Base-by-base conservation (phyloP, 2,113 vertebrate genomes). In the Eolophus roseicapilla region DNA sequence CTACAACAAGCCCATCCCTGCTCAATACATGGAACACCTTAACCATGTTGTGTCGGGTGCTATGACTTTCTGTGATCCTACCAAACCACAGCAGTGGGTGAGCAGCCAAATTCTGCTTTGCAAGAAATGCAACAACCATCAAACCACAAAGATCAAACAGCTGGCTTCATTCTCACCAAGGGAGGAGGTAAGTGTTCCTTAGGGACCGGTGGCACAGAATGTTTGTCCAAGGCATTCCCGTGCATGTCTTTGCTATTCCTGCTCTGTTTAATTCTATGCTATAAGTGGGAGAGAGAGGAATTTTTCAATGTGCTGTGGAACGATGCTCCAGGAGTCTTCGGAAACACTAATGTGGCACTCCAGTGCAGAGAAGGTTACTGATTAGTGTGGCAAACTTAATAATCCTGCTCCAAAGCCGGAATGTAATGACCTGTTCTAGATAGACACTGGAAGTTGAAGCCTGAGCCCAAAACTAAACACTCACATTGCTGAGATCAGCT, bases 1-100 rank as follows among this genome's bases (percentile, higher is more conserved):
- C 96, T 99, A 99, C 98, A 99, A 99, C 97, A 99, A 99, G 94
- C 99, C 99, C 4, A 99, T 99, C 86, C 99, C 99, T 3, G 99
- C 99, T 16, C 99, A 99, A 97, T 98, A 99, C 97, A 97, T 98
- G 98, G 99, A 99, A 63, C 98, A 99, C 96, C 98, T 99, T 23
- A 99, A 99, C 97, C 99, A 99, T 3, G 98, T 98, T 4, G 98
- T 99, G 73, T 98, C 98, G 0, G 98, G 98, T 17, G 92, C 93
- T 2, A 93, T 98, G 0, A 96, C 97, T 10, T 95, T 97, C 65
- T 96, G 95, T 0, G 97, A 98, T 41, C 90, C 97, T 1, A 28
- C 97, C 2, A 98, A 98, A 90, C 98, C 98, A 0, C 98, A 98
- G 55, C 99, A 99, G 94, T 99, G 98, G 99, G 99, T 99, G 71